These are phyloP conservation scores for Diploscapter pachys DNA, from an alignment of 1,140 invertebrate species.

Conservation along the genomic window DNA sequence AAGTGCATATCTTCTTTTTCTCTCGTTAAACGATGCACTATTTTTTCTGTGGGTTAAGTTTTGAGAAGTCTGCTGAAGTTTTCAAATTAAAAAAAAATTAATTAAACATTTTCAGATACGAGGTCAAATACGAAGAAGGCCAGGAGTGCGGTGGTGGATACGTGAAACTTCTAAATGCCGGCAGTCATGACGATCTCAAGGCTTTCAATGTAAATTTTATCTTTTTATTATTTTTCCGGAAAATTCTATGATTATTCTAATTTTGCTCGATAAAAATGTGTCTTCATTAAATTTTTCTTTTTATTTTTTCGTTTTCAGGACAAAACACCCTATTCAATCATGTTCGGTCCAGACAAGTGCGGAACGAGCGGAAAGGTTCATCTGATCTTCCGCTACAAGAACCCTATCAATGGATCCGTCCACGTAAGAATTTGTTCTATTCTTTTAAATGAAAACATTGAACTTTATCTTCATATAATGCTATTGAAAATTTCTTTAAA, in stretches of 20 bases:
- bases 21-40: too few relatives aligned
- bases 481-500: background rate
- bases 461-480: background rate
- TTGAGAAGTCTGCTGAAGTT: background rate
- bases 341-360: conserved; percentile 99
- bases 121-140: conserved; percentile 72
- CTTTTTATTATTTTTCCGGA: too few relatives aligned
- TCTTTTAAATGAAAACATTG: background rate
- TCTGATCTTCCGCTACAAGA: conserved; percentile 94
- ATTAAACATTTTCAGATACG: conserved; percentile 61
- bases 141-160: conserved; percentile 98
- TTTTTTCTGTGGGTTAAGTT: too few relatives aligned
- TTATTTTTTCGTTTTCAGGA: conserved; percentile 62
- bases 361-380: conserved; percentile 90
- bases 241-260: too few relatives aligned
- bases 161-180: conserved; percentile 76
- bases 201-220: conserved; percentile 69
- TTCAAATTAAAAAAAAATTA: conserved; percentile 13
- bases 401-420: conserved; percentile 82
- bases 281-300: background rate
- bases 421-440: conserved; percentile 62
- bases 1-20: too few relatives aligned
- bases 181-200: conserved; percentile 59
- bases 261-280: background rate
- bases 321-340: conserved; percentile 77